Conservation (phyloP, 2,888 invertebrate species). For the Anoncus sp. region DNA sequence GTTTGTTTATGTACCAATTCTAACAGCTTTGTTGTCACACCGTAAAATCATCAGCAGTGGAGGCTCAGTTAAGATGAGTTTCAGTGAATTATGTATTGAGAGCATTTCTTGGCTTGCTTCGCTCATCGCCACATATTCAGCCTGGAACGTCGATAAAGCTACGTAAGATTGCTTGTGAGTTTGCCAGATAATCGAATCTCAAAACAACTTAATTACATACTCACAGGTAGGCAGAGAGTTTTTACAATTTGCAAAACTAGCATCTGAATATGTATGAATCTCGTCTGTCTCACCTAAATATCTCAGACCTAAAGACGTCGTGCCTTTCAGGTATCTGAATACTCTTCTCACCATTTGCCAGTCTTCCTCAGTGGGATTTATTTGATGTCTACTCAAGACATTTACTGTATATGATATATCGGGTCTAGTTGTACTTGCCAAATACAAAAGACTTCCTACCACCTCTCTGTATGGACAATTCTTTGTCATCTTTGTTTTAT, state of each 20-base stretch:
- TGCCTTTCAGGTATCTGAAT: slow-evolving; percentile 51
- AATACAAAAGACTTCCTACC: slow-evolving; percentile 66
- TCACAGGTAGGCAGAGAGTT: slow-evolving; percentile 57
- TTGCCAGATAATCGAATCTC: slow-evolving; percentile 52
- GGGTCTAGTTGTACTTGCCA: slow-evolving; percentile 56
- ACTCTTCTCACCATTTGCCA: slow-evolving; percentile 54
- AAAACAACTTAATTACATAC: slow-evolving; percentile 50
- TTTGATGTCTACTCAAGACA: slow-evolving; percentile 52
- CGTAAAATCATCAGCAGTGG: slow-evolving; percentile 59
- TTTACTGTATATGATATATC: slow-evolving; percentile 57
- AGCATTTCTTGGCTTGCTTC: slow-evolving; percentile 60
- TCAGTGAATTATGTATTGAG: slow-evolving; percentile 58
- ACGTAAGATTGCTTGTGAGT: slow-evolving; percentile 58
- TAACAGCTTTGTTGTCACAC: slow-evolving; percentile 68
- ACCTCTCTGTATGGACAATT: slow-evolving; percentile 64
- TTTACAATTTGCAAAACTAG: slow-evolving; percentile 51
- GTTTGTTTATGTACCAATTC: slow-evolving; percentile 48
- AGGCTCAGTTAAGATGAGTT: too few relatives aligned
- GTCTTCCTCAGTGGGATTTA: slow-evolving; percentile 46
- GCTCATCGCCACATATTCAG: slow-evolving; percentile 58
- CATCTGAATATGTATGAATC: slow-evolving; percentile 46
- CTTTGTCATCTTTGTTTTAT: slow-evolving; percentile 27
- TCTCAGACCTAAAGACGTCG: slow-evolving; percentile 27
- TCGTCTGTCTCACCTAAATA: slow-evolving; percentile 37
- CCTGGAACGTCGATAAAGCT: slow-evolving; percentile 58